Percentiles rank a stretch among this genome's conserved stretches.
Evolutionary conservation across 2,888 invertebrate species (phyloP).

Genomic region (Dorcus hopei): DNA sequence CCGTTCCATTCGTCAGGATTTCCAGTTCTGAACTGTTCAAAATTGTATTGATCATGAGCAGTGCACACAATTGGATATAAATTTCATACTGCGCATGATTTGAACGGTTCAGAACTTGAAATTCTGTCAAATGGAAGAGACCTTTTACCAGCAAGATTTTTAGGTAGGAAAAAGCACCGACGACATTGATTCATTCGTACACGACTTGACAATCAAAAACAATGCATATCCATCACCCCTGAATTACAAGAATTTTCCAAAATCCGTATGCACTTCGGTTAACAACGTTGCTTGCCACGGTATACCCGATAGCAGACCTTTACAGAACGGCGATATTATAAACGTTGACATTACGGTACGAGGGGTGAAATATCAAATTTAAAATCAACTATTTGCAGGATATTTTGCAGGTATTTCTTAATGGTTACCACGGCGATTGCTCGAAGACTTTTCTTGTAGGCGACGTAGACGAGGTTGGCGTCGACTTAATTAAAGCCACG

Average conservation of each 20-base stretch:
- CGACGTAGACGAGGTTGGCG: constrained; percentile 71
- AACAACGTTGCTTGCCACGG: constrained; percentile 93
- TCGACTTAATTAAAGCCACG: constrained; percentile 66
- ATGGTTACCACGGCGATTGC: constrained; percentile 91
- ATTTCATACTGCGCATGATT: too few relatives aligned
- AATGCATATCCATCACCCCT: constrained; percentile 89
- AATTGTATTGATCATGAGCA: too few relatives aligned
- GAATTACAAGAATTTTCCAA: constrained; percentile 79
- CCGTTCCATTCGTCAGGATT: too few relatives aligned
- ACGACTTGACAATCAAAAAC: constrained; percentile 64
- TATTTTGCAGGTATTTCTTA: constrained; percentile 62
- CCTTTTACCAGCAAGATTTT: constrained; percentile 15
- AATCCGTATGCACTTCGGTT: constrained; percentile 87
- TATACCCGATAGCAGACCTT: constrained; percentile 81
- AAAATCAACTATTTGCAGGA: neutral
- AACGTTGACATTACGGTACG: constrained; percentile 87
- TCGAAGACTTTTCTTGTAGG: constrained; percentile 85
- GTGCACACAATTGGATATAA: too few relatives aligned
- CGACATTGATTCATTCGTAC: constrained; percentile 73
- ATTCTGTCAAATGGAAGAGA: too few relatives aligned
- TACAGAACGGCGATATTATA: constrained; percentile 82
- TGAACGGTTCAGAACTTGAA: too few relatives aligned
- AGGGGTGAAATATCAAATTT: neutral
- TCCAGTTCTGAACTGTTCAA: too few relatives aligned
- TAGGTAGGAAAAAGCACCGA: constrained; percentile 82